A percentile compares a stretch with the other conserved stretches of the same genome.
Evolutionary conservation across 2,797 vertebrate genomes (phyloP).

Genomic region (Acipenser ruthenus): DNA sequence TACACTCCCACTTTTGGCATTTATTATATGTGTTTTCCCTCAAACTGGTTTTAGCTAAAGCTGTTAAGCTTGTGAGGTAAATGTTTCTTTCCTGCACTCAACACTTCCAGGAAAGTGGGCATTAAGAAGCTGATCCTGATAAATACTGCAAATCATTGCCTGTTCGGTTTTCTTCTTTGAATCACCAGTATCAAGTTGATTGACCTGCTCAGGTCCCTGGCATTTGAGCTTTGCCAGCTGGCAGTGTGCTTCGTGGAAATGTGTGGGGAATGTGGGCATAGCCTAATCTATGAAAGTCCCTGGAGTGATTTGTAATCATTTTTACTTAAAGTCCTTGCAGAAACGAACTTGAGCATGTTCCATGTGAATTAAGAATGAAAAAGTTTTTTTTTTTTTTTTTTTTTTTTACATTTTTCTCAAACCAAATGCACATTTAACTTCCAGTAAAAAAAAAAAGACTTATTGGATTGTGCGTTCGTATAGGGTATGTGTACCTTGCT

Average conservation of each 20-base stretch:
- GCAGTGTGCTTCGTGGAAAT: slow-evolving; percentile 33
- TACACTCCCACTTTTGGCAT: background rate
- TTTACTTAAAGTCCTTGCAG: slow-evolving; percentile 17
- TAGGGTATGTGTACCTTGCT: too few relatives aligned
- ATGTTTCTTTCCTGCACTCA: background rate
- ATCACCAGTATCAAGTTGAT: slow-evolving; percentile 25
- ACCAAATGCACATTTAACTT: too few relatives aligned
- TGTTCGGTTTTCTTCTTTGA: slow-evolving; percentile 36
- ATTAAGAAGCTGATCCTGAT: slow-evolving; percentile 41
- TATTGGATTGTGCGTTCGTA: too few relatives aligned
- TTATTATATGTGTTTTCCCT: background rate
- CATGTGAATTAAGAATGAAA: slow-evolving; percentile 22
- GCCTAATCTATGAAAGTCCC: slow-evolving; percentile 9
- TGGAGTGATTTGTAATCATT: slow-evolving; percentile 22
- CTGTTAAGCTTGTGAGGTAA: background rate
- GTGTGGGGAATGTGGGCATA: slow-evolving; percentile 37
- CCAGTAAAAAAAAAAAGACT: too few relatives aligned
- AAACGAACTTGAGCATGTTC: slow-evolving; percentile 18
- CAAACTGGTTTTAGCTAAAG: background rate
- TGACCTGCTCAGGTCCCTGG: slow-evolving; percentile 26
- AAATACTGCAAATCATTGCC: slow-evolving; percentile 33
- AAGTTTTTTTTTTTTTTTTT: background rate
- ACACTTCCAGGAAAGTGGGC: background rate
- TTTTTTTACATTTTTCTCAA: too few relatives aligned
- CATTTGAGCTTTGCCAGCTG: slow-evolving; percentile 32